Percentiles rank a stretch among this genome's conserved stretches.
These are phyloP conservation scores for Mylabris phalerata DNA, from an alignment of 1,140 invertebrate species.

Conservation along the genomic window DNA sequence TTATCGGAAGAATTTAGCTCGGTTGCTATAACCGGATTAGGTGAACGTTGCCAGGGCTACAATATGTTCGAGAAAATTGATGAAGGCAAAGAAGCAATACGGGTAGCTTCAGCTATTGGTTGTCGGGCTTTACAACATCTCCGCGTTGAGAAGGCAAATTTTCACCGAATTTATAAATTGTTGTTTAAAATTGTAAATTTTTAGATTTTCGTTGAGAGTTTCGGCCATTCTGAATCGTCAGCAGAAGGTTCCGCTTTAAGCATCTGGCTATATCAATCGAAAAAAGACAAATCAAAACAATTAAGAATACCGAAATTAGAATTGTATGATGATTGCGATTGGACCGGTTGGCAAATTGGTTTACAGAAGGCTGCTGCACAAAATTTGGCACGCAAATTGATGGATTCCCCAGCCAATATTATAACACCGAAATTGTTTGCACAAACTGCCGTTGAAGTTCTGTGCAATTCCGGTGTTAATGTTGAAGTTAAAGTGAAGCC, in stretches of 20 bases:
- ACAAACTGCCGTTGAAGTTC: slow-evolving; percentile 43
- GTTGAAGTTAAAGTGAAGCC: slow-evolving; percentile 49
- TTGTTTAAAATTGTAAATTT: no score
- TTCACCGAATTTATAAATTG: no score
- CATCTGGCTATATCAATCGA: slow-evolving; percentile 59
- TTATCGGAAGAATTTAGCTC: slow-evolving; percentile 54
- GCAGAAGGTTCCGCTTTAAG: slow-evolving; percentile 63
- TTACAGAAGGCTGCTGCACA: slow-evolving; percentile 52
- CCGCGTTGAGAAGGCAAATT: slow-evolving; percentile 41
- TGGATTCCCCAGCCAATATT: slow-evolving; percentile 58
- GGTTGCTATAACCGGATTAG: slow-evolving; percentile 63
- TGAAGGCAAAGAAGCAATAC: slow-evolving; percentile 60
- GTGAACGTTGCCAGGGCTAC: slow-evolving; percentile 54
- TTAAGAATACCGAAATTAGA: slow-evolving; percentile 45
- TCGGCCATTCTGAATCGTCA: slow-evolving; percentile 64
- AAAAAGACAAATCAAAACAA: slow-evolving; percentile 49
- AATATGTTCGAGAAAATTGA: slow-evolving; percentile 61
- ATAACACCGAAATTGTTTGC: slow-evolving; percentile 58
- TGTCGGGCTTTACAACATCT: slow-evolving; percentile 52
- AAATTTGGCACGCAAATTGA: slow-evolving; percentile 54
- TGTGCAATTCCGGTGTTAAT: slow-evolving; percentile 45
- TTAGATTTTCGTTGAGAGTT: slow-evolving; percentile 59
- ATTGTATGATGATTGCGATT: slow-evolving; percentile 45
- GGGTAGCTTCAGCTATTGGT: slow-evolving; percentile 49
- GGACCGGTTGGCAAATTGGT: slow-evolving; percentile 51